Evolutionary conservation across 1,140 invertebrate species (phyloP), one percentile per base, ranked within the genome.

Genomic region (Rhopalosiphum maidis): DNA sequence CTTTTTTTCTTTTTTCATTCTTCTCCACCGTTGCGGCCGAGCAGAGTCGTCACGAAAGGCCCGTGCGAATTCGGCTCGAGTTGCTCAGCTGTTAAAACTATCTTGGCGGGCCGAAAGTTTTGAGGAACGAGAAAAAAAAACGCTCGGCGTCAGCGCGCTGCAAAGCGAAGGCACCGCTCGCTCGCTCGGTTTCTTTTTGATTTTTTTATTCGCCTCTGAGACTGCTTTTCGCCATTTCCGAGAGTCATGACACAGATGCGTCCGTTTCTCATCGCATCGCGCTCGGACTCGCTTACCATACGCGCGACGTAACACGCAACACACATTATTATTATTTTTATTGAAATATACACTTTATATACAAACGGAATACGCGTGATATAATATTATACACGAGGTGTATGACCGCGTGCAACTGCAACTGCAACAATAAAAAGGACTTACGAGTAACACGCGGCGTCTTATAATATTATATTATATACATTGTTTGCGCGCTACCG

Each of bases 81-180:
- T 46, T 35, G 86, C 86, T 22, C 86, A 87, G 86, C 86, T 87
- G 86, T 87, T 87, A 22, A 87, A 87, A 87, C 86, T 51, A 77
- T 77, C 85, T 87, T n/a, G 15, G 35, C 85, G 46, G 86, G 51
- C 86, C 43, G 46, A 87, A 87, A 87, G 86, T 87, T 87, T 87
- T n/a, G 86, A 30, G 18, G 18, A 30, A 35, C 86, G 18, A 77
- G 30, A 18, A 18, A n/a, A 60, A 87, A 51, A 87, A 87, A 2
- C 41, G 43, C 11, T 83, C 30, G 60, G 30, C 30, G 30, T 11
- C 23, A 30, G 48, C 15, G 15, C 41, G 8, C 4, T 4, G 48
- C 30, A n/a, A 60, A 85, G 11, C 41, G 25, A 86, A 43, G 15
- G 9, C 23, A 18, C 43, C 48, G 15, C 43, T 46, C 41, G 22